These are phyloP conservation scores for Epirrhoe alternata DNA, from an alignment of 2,888 invertebrate genomes.

Conservation along the genomic window DNA sequence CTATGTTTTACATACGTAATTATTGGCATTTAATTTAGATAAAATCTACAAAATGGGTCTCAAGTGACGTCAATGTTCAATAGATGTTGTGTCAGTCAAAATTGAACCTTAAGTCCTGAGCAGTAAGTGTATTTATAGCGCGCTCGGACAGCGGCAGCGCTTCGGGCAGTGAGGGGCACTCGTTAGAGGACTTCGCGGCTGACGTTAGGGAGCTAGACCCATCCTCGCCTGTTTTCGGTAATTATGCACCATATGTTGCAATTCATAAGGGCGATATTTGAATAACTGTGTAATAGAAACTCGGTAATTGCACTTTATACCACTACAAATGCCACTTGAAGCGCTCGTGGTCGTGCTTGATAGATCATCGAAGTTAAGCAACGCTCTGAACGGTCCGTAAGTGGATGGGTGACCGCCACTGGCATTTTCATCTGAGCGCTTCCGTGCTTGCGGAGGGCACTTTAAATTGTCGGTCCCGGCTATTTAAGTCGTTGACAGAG, in stretches of 20 bases:
- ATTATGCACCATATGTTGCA: constrained; percentile 59
- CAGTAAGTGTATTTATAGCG: constrained; percentile 62
- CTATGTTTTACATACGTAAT: neutral
- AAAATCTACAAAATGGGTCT: neutral
- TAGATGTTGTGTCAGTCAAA: constrained; percentile 8
- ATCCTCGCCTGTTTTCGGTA: constrained; percentile 81
- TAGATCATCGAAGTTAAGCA: too few relatives aligned
- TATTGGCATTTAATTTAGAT: neutral
- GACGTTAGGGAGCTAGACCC: constrained; percentile 82
- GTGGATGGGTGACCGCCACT: too few relatives aligned
- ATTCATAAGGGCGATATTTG: constrained; percentile 50
- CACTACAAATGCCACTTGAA: too few relatives aligned
- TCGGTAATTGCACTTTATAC: too few relatives aligned
- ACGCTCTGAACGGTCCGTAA: too few relatives aligned
- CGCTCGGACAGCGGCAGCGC: constrained; percentile 79
- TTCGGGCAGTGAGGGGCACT: constrained; percentile 67
- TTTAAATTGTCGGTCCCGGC: too few relatives aligned
- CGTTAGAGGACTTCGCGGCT: constrained; percentile 78
- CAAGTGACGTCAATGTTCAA: neutral
- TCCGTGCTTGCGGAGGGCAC: too few relatives aligned
- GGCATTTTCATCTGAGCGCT: too few relatives aligned
- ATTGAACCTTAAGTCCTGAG: constrained; percentile 32
- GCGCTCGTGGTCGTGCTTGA: too few relatives aligned
- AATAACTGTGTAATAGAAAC: neutral
- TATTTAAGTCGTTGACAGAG: too few relatives aligned